phyloP scores from a whole-genome alignment of 2,888 invertebrate genomes.

The Tyria jacobaeae region DNA sequence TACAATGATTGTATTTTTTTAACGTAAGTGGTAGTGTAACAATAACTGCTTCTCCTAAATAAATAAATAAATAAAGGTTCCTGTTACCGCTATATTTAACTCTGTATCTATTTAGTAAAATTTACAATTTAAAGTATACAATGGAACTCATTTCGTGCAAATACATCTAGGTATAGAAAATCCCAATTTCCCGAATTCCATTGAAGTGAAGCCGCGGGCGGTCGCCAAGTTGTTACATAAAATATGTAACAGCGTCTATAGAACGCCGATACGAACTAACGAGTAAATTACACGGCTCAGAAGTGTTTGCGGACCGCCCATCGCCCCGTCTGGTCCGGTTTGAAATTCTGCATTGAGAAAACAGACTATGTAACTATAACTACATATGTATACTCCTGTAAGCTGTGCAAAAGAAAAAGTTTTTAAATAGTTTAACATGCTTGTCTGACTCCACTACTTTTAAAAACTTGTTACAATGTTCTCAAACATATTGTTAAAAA shows the following conservation, averaged over 20 bases:
- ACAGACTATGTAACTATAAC: conserved; percentile 39
- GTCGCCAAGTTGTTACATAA: conserved; percentile 63
- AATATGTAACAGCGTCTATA: conserved; percentile 66
- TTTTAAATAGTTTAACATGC: too few species aligned
- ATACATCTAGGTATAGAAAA: conserved; percentile 49
- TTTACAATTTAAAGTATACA: background rate
- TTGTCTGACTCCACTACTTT: background rate
- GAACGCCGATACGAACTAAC: conserved; percentile 68
- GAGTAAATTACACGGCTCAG: conserved; percentile 75
- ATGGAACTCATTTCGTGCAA: background rate
- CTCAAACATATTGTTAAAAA: too few species aligned
- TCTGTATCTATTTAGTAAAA: background rate
- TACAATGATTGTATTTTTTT: too few species aligned
- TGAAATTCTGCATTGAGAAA: conserved; percentile 57
- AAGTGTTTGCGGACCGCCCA: conserved; percentile 76
- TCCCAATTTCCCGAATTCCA: conserved; percentile 63
- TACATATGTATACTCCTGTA: background rate
- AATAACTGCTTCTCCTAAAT: too few species aligned
- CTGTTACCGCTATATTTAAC: too few species aligned
- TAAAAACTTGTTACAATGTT: background rate
- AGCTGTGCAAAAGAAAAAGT: too few species aligned
- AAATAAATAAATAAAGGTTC: too few species aligned
- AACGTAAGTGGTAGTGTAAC: too few species aligned
- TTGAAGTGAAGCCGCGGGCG: conserved; percentile 60
- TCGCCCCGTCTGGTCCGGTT: conserved; percentile 60